Base-by-base conservation (phyloP, 2,797 vertebrate genomes). In the Pseudopleuronectes americanus region DNA sequence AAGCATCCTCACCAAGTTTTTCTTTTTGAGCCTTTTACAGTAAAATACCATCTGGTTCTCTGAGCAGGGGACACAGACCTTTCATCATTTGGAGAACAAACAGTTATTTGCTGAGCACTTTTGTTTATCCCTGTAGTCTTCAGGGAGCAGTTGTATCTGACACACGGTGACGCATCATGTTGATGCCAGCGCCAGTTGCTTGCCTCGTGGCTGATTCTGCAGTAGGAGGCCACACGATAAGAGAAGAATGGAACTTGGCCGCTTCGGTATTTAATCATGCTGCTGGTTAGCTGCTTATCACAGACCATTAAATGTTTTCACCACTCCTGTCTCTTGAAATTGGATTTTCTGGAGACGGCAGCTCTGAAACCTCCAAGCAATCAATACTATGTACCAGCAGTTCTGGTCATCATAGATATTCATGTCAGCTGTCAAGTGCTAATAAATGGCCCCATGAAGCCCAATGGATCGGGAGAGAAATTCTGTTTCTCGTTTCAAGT, bases 301-400 rank as follows among this genome's bases (percentile, higher is more conserved):
- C 57, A 24, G 55, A 52, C 51, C 59, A 45, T 80, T 80, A 74
- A 26, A 57, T 33, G 48, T 76, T 76, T 79, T 71, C 21, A 48
- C 0, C 63, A 16, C 76, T 77, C 22, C 59, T 53, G 52, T 70
- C 57, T 52, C 54, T 43, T 69, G 77, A 47, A 45, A 82, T 70
- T 0, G 17, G 69, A 65, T 62, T 77, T 63, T 69, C 43, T 57
- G 0, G 21, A 65, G 48, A 64, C 71, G 3, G 51, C 43, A 38
- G 59, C 74, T 41, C 53, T 33, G 33, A 24, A 41, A 48, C 53
- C 26, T 41, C 28, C 21, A 36, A 47, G 48, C 6, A 48, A 80
- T 89, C 88, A 81, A 83, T 89, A 75, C 52, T 73, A 68, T 53
- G 23, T 51, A 51, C 47, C 64, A 55, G 49, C 49, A 66, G 58